phyloP scores from a whole-genome alignment of 2,888 invertebrate genomes.

The Parasteatoda lunata region DNA sequence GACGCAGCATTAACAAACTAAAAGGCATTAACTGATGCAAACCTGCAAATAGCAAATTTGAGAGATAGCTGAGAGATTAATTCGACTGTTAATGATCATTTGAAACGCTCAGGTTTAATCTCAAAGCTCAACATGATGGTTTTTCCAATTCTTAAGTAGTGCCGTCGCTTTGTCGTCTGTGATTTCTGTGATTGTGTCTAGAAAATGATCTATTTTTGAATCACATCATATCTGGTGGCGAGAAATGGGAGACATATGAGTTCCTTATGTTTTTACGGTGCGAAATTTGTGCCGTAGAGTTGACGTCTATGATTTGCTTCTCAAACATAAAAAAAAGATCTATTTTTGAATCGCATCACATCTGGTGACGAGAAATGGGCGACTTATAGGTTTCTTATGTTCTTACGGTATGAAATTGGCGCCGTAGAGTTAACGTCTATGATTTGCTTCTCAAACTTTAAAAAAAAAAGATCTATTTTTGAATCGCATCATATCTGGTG shows the following conservation, averaged over 20 bases:
- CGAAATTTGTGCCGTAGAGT: neutral
- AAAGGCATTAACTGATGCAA: neutral
- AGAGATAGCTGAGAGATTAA: neutral
- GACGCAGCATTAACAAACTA: neutral
- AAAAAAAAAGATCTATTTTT: neutral
- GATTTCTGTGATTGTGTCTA: neutral
- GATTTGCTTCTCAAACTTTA: neutral
- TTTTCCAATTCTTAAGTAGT: neutral
- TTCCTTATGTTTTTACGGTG: neutral
- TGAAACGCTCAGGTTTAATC: neutral
- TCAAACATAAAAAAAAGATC: neutral
- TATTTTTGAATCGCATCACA: neutral
- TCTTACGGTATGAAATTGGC: neutral
- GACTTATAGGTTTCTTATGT: neutral
- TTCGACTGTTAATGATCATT: neutral
- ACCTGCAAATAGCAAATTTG: neutral
- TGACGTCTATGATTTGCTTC: neutral
- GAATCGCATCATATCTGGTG: neutral
- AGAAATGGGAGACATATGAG: neutral
- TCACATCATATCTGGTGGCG: neutral
- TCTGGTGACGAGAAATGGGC: neutral
- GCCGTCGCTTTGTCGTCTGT: neutral
- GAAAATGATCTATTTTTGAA: neutral
- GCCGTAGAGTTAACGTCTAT: neutral
- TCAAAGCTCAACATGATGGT: neutral